Conservation (phyloP, 2,888 invertebrate species). For the Baccha elongata region DNA sequence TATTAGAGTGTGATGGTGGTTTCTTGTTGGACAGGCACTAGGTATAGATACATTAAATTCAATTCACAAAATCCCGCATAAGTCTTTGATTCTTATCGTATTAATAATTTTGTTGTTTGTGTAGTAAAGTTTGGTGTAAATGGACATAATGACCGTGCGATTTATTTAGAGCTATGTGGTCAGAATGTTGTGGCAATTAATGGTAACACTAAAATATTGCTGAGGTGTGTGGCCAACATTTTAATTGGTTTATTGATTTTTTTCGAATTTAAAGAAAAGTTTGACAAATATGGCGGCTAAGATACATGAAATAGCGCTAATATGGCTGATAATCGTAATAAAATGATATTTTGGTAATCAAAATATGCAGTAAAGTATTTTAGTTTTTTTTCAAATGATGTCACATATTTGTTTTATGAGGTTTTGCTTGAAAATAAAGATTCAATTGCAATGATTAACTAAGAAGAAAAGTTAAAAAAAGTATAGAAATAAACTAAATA, state of each 20-base stretch:
- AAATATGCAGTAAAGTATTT: no score
- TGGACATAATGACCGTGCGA: slow-evolving; percentile 51
- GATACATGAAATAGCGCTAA: slow-evolving; percentile 2
- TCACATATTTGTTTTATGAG: no score
- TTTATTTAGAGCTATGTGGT: slow-evolving; percentile 53
- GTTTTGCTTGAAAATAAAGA: no score
- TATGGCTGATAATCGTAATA: slow-evolving; percentile 63
- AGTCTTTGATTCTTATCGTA: slow-evolving; percentile 52
- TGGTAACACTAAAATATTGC: slow-evolving; percentile 46
- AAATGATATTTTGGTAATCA: no score
- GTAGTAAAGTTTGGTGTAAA: slow-evolving; percentile 21
- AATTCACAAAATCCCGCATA: slow-evolving; percentile 8
- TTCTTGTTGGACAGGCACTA: no score
- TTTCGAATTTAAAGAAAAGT: slow-evolving; percentile 41
- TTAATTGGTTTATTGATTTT: slow-evolving; percentile 59
- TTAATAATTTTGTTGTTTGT: slow-evolving; percentile 31
- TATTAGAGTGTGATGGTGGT: no score
- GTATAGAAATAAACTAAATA: no score
- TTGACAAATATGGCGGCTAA: slow-evolving; percentile 29
- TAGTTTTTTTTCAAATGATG: no score
- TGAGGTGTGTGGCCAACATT: slow-evolving; percentile 59
- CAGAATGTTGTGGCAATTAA: slow-evolving; percentile 62
- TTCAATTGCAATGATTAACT: no score
- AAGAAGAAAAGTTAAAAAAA: no score
- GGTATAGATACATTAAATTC: slow-evolving; percentile 39